These are phyloP conservation scores for Crocallis elinguaria DNA, from an alignment of 2,888 invertebrate species.

Conservation along the genomic window DNA sequence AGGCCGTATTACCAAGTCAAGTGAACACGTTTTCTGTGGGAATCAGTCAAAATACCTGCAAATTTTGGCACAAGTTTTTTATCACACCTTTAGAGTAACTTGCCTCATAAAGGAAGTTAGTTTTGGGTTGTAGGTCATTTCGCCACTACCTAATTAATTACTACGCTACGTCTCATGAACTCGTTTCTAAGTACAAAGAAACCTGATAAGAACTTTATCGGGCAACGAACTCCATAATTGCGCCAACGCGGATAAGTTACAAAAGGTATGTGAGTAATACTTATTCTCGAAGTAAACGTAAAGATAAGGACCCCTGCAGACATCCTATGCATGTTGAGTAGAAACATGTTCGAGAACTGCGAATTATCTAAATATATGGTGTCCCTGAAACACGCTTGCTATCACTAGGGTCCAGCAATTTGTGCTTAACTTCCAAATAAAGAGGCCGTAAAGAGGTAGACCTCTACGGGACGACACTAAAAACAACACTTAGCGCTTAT, in stretches of 20 bases:
- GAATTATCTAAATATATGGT: slow-evolving; percentile 6
- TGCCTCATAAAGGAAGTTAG: not conserved
- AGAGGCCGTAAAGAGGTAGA: slow-evolving; percentile 45
- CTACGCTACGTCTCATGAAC: slow-evolving; percentile 51
- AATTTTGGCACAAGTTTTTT: not conserved
- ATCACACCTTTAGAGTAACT: no score
- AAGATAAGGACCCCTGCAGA: not conserved
- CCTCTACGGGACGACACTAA: slow-evolving; percentile 52
- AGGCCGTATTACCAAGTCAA: not conserved
- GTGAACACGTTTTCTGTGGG: not conserved
- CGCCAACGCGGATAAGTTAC: slow-evolving; percentile 46
- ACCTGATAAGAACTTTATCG: slow-evolving; percentile 76
- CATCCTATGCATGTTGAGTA: not conserved
- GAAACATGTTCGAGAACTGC: not conserved
- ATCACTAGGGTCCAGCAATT: slow-evolving; percentile 18
- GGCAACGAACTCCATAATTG: slow-evolving; percentile 69
- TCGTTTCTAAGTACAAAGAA: slow-evolving; percentile 67
- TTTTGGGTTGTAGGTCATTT: slow-evolving; percentile 36
- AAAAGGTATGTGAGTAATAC: slow-evolving; percentile 20
- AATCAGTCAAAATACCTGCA: not conserved
- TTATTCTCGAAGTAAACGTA: not conserved
- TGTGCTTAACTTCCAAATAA: slow-evolving; percentile 41
- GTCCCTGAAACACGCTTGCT: not conserved
- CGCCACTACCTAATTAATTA: slow-evolving; percentile 62
- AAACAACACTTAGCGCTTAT: slow-evolving; percentile 66